These are phyloP conservation scores for Larimichthys crocea DNA, from an alignment of 2,113 vertebrate genomes.

Conservation along the genomic window DNA sequence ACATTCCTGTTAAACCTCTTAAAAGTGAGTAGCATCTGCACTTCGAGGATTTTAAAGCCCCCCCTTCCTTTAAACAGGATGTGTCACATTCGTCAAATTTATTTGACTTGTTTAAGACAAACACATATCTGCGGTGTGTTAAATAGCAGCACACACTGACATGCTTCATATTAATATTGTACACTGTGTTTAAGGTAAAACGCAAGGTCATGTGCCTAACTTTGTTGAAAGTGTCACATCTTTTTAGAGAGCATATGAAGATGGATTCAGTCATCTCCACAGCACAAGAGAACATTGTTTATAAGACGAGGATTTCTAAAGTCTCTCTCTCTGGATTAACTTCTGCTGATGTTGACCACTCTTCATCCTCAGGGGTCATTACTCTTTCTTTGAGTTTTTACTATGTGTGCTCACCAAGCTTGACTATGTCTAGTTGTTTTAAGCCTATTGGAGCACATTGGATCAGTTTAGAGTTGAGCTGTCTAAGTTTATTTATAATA, in stretches of 20 bases:
- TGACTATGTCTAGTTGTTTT: neutral
- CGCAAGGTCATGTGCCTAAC: conserved; percentile 15
- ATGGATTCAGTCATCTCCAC: conserved; percentile 25
- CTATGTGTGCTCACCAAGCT: neutral
- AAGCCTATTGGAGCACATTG: neutral
- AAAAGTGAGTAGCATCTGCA: neutral
- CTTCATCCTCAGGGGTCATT: conserved; percentile 21
- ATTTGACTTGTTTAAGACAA: conserved; percentile 3
- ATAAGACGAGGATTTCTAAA: conserved; percentile 41
- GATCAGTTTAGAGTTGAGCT: conserved; percentile 18
- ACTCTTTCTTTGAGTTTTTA: conserved; percentile 23
- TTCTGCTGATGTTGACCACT: conserved; percentile 41
- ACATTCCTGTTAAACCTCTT: neutral
- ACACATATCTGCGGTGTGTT: neutral
- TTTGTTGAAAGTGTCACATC: conserved; percentile 55
- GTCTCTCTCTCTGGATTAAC: conserved; percentile 47
- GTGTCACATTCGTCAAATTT: conserved; percentile 45
- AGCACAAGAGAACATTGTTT: conserved; percentile 51
- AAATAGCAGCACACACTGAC: conserved; percentile 6
- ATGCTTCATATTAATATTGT: conserved; percentile 12
- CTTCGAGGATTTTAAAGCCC: neutral
- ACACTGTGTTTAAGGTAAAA: conserved; percentile 41
- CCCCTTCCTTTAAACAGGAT: conserved; percentile 48
- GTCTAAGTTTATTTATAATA: conserved; percentile 14
- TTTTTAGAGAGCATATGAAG: conserved; percentile 49